Base-by-base conservation (phyloP, 2,113 vertebrate species). In the Balaenoptera acutorostrata region DNA sequence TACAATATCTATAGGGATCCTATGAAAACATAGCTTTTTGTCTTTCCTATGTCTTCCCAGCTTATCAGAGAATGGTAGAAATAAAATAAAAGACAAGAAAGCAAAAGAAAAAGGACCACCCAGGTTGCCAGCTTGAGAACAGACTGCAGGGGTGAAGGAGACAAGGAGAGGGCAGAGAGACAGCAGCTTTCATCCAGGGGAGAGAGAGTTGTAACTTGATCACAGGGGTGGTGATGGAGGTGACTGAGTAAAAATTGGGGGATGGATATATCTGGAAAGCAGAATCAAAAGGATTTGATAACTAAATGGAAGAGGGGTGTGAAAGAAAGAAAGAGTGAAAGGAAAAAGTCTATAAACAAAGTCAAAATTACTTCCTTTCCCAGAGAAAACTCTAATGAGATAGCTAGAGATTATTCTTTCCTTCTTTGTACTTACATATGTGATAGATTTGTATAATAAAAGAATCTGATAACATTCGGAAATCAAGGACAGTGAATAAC, bases 171-270 rank as follows among this genome's bases (percentile, higher is more conserved):
- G 25, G 44, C 13, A 8, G 31, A 44, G 31, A 90, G 29, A 41
- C 4, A 36, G 3, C 5, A 3, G 4, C 0, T 0, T 27, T 0
- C 5, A 75, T 39, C 14, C 29, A 29, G 23, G 7, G 18, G 52
- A 72, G 36, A 31, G 15, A 13, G 0, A 0, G 0, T 1, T 27
- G 27, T 8, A 13, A 8, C 7, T 9, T 33, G 64, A 21, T 27
- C 23, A 17, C 8, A 52, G 0, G 2, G 23, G 27, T 33, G 29
- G 18, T 15, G 29, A 82, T 9, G 8, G 33, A 80, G 1, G 20
- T 36, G 17, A 55, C 18, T 0, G 5, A 84, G 4, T 13, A 4
- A 44, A 68, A 21, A n/a, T 20, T 5, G 14, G 12, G 7, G 27
- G 33, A 12, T 11, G 31, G 6, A 1, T 20, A 11, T 13, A 29